Evolutionary conservation across 2,113 vertebrate genomes (phyloP).

Genomic region (Tragelaphus scriptus): DNA sequence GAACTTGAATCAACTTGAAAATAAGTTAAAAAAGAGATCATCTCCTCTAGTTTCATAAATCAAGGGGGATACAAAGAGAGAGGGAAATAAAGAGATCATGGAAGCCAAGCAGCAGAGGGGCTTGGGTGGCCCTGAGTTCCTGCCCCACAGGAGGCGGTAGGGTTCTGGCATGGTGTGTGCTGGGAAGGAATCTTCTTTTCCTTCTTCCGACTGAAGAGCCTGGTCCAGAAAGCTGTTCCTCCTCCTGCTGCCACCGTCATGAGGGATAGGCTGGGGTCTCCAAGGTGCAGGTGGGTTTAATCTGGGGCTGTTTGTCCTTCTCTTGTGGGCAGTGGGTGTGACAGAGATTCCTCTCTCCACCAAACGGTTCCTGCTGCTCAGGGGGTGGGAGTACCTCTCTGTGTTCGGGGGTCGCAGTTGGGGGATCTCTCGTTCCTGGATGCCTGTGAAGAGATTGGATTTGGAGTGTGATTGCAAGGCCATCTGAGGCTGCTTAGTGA

Average conservation of each 20-base stretch:
- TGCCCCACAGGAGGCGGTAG: not conserved
- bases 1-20: conserved; percentile 37
- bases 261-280: not conserved
- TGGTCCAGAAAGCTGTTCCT: not conserved
- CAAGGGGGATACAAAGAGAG: conserved; percentile 6
- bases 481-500: not conserved
- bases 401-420: not conserved
- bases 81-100: not conserved
- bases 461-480: not conserved
- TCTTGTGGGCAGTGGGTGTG: not conserved
- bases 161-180: not conserved
- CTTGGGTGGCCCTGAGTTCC: not conserved
- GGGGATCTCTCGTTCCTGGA: not conserved
- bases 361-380: not conserved
- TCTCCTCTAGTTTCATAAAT: conserved; percentile 15
- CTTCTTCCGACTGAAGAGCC: not conserved
- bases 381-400: not conserved
- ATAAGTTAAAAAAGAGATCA: conserved; percentile 33
- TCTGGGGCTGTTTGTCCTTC: not conserved
- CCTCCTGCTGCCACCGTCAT: fast-evolving
- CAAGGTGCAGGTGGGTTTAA: not conserved
- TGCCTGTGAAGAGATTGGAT: not conserved
- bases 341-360: not conserved
- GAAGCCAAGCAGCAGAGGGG: not conserved
- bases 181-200: not conserved